Evolutionary conservation across 2,113 vertebrate species (phyloP).

Genomic region (Zosterops lateralis): DNA sequence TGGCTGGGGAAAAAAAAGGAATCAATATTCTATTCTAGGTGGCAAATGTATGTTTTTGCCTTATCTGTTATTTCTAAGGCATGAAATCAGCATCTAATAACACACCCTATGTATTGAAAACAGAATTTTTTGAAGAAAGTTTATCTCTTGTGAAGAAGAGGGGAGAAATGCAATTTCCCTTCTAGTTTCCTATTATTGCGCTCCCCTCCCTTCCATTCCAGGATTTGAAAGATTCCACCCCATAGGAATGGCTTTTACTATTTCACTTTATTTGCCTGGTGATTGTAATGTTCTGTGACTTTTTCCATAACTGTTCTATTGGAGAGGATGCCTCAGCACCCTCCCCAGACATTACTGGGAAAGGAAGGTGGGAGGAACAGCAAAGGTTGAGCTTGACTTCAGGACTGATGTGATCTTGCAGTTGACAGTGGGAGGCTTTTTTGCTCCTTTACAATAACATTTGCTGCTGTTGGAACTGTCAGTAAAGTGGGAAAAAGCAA

Average conservation of each 20-base stretch:
- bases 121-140: not conserved
- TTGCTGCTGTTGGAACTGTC: slow-evolving; percentile 36
- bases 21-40: not conserved
- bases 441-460: slow-evolving; percentile 38
- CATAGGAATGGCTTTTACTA: not conserved
- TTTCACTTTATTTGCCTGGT: not conserved
- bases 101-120: not conserved
- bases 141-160: not conserved
- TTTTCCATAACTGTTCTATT: not conserved
- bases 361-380: not conserved
- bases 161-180: not conserved
- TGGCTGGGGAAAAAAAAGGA: not conserved
- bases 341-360: not conserved
- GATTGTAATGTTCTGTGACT: slow-evolving; percentile 1
- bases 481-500: slow-evolving; percentile 51
- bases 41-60: not conserved
- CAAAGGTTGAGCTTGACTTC: not conserved
- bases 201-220: not conserved
- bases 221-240: not conserved
- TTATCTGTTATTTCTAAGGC: slow-evolving; percentile 9
- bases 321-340: not conserved
- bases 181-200: not conserved
- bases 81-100: slow-evolving; percentile 29
- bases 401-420: slow-evolving; percentile 21
- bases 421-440: slow-evolving; percentile 22